A percentile compares a stretch with the other conserved stretches of the same genome.
Conservation (phyloP, 2,797 vertebrate genomes). For the Picus viridis region DNA sequence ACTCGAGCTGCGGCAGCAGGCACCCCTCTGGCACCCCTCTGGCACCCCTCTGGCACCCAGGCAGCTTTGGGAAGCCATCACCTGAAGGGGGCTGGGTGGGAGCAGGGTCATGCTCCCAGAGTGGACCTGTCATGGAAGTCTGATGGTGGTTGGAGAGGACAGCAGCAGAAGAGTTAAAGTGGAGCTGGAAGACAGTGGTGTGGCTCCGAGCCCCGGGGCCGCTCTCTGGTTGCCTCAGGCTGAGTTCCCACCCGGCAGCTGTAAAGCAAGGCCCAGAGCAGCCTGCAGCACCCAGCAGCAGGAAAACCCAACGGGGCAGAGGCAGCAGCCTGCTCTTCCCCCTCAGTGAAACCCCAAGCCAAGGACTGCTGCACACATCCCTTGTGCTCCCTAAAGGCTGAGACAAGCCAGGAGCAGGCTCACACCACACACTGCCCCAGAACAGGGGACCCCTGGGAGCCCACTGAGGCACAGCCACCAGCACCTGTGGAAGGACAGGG, state of each 20-base stretch:
- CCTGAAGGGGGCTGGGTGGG: background rate
- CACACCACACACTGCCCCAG: too few relatives aligned
- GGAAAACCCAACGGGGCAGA: background rate
- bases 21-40: background rate
- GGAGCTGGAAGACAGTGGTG: background rate
- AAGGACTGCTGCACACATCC: rapidly evolving
- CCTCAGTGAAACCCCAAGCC: background rate
- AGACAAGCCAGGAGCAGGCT: background rate
- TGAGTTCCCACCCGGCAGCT: background rate
- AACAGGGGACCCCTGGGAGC: background rate
- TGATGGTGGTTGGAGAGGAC: rapidly evolving
- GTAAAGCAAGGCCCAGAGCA: rapidly evolving
- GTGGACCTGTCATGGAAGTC: background rate
- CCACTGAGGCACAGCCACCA: background rate
- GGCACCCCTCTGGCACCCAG: background rate
- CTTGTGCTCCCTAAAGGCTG: background rate
- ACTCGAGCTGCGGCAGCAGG: background rate
- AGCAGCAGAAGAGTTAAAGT: background rate
- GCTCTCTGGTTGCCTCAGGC: background rate
- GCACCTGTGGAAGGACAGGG: rapidly evolving
- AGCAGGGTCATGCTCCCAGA: background rate
- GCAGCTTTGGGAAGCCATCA: background rate
- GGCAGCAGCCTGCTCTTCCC: background rate
- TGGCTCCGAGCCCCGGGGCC: background rate
- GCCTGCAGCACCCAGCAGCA: background rate